Conservation (phyloP, 2,113 vertebrate species). For the Tragelaphus strepsiceros region DNA sequence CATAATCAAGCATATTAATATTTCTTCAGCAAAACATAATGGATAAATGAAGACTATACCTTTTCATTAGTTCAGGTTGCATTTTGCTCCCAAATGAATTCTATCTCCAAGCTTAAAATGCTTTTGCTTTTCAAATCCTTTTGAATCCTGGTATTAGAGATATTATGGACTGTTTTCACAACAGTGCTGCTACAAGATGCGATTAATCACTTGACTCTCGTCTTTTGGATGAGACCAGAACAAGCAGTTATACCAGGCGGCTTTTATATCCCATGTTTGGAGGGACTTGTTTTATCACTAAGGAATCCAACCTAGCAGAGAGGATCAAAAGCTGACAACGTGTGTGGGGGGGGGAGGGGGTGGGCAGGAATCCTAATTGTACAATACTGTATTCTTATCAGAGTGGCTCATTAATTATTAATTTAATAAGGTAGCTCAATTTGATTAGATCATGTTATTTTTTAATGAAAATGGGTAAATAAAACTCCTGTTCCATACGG, state of each 20-base stretch:
- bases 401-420: not conserved
- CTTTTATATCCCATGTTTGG: not conserved
- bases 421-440: not conserved
- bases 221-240: not conserved
- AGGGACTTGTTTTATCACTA: not conserved
- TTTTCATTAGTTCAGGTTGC: not conserved
- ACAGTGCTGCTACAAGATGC: not conserved
- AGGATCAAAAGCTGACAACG: not conserved
- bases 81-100: constrained; percentile 3
- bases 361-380: not conserved
- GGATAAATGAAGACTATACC: not conserved
- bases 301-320: not conserved
- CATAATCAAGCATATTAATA: not conserved
- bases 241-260: not conserved
- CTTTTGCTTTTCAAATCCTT: not conserved
- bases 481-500: not conserved
- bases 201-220: not conserved
- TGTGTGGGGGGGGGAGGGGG: fast-evolving
- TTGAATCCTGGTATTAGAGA: not conserved
- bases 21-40: constrained; percentile 2
- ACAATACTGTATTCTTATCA: not conserved
- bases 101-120: not conserved
- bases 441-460: not conserved
- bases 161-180: not conserved
- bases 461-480: not conserved